Percentiles rank a stretch among this genome's conserved stretches.
Evolutionary conservation across 2,797 vertebrate species (phyloP).

Genomic region (Anguilla megastoma): DNA sequence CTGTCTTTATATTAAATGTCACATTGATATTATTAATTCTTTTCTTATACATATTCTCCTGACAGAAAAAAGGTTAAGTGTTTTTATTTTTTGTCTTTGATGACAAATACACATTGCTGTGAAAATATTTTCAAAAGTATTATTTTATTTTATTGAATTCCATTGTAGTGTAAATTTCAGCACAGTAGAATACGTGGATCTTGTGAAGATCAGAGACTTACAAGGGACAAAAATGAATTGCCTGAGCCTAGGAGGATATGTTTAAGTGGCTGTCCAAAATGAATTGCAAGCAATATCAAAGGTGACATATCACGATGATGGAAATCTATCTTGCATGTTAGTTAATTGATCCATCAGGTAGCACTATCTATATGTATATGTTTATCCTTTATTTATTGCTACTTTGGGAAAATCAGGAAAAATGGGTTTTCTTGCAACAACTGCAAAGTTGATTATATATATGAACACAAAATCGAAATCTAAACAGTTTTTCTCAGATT

Average conservation of each 20-base stretch:
- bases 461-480: neutral
- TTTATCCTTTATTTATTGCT: neutral
- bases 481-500: neutral
- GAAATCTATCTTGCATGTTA: neutral
- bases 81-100: no score
- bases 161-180: no score
- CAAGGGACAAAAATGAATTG: no score
- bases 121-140: no score
- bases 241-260: no score
- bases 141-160: neutral
- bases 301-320: neutral
- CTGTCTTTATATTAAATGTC: neutral
- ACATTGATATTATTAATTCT: neutral
- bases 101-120: no score
- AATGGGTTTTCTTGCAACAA: neutral
- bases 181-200: no score
- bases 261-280: neutral
- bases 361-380: neutral
- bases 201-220: neutral
- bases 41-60: neutral
- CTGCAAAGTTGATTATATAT: neutral
- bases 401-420: neutral
- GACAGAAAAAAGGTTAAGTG: no score
- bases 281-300: neutral
- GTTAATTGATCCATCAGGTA: neutral